Evolutionary conservation across 1,140 invertebrate species (phyloP), one percentile per base, ranked within the genome.

Genomic region (Triops longicaudatus): DNA sequence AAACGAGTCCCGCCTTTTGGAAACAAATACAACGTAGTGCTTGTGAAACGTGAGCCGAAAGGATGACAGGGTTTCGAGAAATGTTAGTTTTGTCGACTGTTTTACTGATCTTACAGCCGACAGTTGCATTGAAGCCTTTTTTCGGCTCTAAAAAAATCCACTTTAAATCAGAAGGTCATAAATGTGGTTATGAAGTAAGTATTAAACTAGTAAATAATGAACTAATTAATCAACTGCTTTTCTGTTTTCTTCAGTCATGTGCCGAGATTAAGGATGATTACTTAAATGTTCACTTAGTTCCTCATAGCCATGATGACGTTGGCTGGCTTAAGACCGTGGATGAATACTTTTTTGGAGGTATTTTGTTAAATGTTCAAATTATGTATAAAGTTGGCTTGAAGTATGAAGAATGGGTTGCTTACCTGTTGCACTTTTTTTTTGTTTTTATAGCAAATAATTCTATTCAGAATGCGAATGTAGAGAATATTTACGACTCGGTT

Each of bases 291-390:
- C 87, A 88, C 79, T 78, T 88, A 26, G 83, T 86, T 1, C 81
- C 84, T 6, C 80, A 80, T 74, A 73, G 72, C 50, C 88, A 88
- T 81, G 85, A 87, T 81, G 88, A 88, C 83, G 86, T 87, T 10
- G 88, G 87, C 17, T 89, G 88, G 87, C 79, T 88, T 14, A 86
- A 87, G 79, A 88, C 87, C 12, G 86, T 87, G n/a, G 87, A 89
- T 80, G 85, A 89, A 78, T 89, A 89, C 81, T 89, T 82, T 79
- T 85, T 83, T 79, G 85, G 85, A 78, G 74, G 81, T 78, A 72
- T 26, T 11, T 76, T 1, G 28, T 72, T 44, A 1, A n/a, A 27
- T 76, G 17, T 26, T n/a, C n/a, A n/a, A n/a, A n/a, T n/a, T n/a
- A n/a, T n/a, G n/a, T n/a, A n/a, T n/a, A n/a, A n/a, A n/a, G n/a